Percentiles rank a stretch among this genome's conserved stretches.
Evolutionary conservation across 1,140 invertebrate species (phyloP).

Genomic region (Cotesia glomerata): DNA sequence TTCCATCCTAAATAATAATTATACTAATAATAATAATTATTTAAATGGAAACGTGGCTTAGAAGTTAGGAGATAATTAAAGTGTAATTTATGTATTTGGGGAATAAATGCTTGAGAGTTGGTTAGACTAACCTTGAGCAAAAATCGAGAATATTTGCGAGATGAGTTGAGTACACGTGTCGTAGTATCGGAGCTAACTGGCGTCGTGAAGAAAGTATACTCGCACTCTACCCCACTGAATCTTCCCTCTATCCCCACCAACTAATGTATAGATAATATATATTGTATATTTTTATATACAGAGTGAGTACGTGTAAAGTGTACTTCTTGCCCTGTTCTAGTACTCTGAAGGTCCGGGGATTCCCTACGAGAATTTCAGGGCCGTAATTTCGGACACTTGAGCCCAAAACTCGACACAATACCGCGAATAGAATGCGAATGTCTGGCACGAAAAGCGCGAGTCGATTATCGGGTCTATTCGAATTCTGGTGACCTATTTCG

Average conservation of each 20-base stretch:
- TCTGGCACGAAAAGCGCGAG: too few relatives aligned
- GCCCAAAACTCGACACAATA: neutral
- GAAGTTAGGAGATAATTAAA: too few relatives aligned
- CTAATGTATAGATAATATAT: too few relatives aligned
- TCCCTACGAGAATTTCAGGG: slow-evolving; percentile 5
- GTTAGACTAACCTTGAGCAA: neutral
- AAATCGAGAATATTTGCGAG: neutral
- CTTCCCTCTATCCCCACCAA: slow-evolving; percentile 7
- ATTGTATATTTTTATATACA: neutral
- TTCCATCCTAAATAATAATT: too few relatives aligned
- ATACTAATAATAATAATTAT: too few relatives aligned
- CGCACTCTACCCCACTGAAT: slow-evolving; percentile 7
- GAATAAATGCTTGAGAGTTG: too few relatives aligned
- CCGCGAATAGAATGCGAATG: neutral
- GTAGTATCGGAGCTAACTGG: neutral
- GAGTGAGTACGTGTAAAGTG: neutral
- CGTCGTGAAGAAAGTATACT: neutral
- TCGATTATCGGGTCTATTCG: too few relatives aligned
- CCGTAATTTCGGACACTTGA: slow-evolving; percentile 1
- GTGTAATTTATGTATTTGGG: too few relatives aligned
- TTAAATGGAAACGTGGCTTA: too few relatives aligned
- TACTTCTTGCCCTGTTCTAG: neutral
- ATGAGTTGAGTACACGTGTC: slow-evolving; percentile 1
- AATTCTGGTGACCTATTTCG: neutral
- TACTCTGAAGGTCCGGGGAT: neutral